Base-by-base conservation (phyloP, 2,797 vertebrate genomes). In the Fratercula arctica region DNA sequence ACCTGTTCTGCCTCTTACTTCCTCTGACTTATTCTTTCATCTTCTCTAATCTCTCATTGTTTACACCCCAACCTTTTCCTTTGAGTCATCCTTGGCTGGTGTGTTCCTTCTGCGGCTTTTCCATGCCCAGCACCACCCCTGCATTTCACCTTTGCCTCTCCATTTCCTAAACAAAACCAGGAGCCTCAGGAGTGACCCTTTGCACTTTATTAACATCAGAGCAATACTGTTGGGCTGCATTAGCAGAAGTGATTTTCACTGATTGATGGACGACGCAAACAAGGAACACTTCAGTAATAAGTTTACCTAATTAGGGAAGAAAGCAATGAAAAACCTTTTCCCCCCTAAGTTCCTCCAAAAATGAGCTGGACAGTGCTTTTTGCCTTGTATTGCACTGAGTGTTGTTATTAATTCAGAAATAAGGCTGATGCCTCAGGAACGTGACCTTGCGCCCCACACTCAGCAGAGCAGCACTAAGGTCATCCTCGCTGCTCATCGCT, bases 401-500 rank as follows among this genome's bases (percentile, higher is more conserved):
- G 18, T 20, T 67, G 41, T 50, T 85, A 63, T 48, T 70, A 82
- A 82, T 29, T 68, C 11, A 74, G 60, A 89, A 91, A 45, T 63
- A 76, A 87, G 85, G 53, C 46, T 61, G n/a, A 54, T 43, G 28
- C 50, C 41, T 75, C 43, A 28, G 57, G 78, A 93, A 83, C 2
- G 17, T 39, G 75, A 75, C 53, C 79, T 83, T 28, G 54, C 57
- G 46, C 17, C 17, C 56, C 41, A 18, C 37, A n/a, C 23, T 46
- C 31, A 45, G 74, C 66, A 56, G 76, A 83, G 59, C 33, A 39
- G 59, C 14, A 11, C 73, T 25, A 20, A 69, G 33, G 23, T 75
- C 26, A n/a, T 25, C 54, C 54, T 70, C 0, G 0, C 64, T 72
- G 79, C 76, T 60, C 66, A 54, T 21, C 0, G 0, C 76, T n/a